phyloP scores from a whole-genome alignment of 37 sponge, comb jelly and placozoan species.

The Aplysina aerophoba region DNA sequence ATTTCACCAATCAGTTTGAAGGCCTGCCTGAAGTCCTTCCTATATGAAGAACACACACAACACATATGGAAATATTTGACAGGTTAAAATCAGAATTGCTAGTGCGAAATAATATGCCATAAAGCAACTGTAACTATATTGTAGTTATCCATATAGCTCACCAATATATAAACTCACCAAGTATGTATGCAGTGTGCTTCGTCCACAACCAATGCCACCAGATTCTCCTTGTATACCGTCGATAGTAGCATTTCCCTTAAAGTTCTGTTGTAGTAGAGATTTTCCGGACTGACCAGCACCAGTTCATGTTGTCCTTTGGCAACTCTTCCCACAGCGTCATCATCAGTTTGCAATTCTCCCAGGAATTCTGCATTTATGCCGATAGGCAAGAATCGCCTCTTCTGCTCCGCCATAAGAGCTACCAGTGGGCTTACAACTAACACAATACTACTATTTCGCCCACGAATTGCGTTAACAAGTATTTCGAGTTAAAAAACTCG shows the following conservation, averaged over 20 bases:
- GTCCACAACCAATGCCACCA: conserved; percentile 37
- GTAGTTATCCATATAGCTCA: not conserved
- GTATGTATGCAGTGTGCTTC: conserved; percentile 41
- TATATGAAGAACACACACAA: not conserved
- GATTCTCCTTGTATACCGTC: conserved; percentile 23
- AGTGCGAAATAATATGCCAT: not conserved
- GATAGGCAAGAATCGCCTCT: conserved; percentile 5
- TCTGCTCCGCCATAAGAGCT: conserved; percentile 33
- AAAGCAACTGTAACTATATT: not conserved
- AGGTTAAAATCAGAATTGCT: not conserved
- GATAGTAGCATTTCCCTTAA: conserved; percentile 20
- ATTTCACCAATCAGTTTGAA: not conserved
- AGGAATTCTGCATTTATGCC: conserved; percentile 18
- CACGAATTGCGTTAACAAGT: not conserved
- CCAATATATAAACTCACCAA: conserved; percentile 19
- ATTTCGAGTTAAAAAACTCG: too few relatives aligned
- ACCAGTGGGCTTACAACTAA: conserved; percentile 32
- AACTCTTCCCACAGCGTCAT: not conserved
- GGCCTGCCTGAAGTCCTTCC: conserved; percentile 29
- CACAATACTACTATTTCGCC: not conserved
- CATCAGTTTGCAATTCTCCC: conserved; percentile 14
- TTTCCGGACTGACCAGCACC: conserved; percentile 28
- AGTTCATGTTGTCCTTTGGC: conserved; percentile 3
- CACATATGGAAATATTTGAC: not conserved
- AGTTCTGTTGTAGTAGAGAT: not conserved